Percentiles rank a stretch among this genome's conserved stretches.
phyloP scores from a whole-genome alignment of 1,140 invertebrate genomes.

The Temnothorax curvispinosus region DNA sequence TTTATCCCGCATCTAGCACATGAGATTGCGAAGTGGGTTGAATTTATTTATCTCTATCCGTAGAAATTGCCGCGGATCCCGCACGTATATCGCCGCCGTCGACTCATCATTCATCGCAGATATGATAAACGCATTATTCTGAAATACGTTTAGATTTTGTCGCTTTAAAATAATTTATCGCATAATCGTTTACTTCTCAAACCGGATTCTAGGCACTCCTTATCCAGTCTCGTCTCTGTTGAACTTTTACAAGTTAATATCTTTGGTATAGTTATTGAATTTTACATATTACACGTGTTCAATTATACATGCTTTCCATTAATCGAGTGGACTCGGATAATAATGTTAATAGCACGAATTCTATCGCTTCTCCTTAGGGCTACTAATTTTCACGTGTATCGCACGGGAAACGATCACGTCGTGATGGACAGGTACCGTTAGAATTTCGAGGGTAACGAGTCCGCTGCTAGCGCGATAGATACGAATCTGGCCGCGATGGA shows the following conservation, averaged over 20 bases:
- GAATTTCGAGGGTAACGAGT: constrained; percentile 62
- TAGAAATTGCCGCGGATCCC: constrained; percentile 8
- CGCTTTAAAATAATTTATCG: constrained; percentile 11
- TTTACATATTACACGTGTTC: background rate
- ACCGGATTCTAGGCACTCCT: background rate
- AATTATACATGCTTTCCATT: background rate
- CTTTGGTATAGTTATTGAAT: background rate
- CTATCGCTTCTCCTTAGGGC: background rate
- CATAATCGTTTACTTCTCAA: background rate
- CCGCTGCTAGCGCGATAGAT: constrained; percentile 56
- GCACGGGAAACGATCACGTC: constrained; percentile 18
- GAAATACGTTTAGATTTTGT: background rate
- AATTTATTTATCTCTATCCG: constrained; percentile 33
- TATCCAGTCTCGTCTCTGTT: background rate
- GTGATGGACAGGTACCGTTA: constrained; percentile 71
- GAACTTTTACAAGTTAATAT: constrained; percentile 15
- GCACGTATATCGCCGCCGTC: background rate
- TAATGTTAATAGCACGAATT: constrained; percentile 9
- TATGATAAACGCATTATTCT: constrained; percentile 15
- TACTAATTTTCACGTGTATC: constrained; percentile 9
- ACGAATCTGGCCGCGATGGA: constrained; percentile 60
- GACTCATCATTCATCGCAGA: background rate
- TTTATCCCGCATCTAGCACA: constrained; percentile 29
- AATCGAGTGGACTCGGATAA: background rate
- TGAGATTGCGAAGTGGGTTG: constrained; percentile 1